These are phyloP conservation scores for Meta bourneti DNA, from an alignment of 2,888 invertebrate genomes.

Conservation along the genomic window DNA sequence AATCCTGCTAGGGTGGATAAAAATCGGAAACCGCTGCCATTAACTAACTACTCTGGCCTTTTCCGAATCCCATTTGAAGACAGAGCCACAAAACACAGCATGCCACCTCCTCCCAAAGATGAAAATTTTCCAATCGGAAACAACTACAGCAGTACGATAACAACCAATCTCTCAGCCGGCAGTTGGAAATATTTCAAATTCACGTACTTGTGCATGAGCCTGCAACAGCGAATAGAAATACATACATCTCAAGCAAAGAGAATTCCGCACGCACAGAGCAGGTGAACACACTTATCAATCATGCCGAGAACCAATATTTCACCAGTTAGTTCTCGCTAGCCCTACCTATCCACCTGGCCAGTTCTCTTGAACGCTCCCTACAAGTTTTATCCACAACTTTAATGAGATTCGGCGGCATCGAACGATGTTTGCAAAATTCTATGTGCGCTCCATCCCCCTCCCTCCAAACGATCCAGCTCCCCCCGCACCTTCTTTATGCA, in stretches of 20 bases:
- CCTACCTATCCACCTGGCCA: conserved; percentile 58
- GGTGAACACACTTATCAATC: conserved; percentile 68
- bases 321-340: conserved; percentile 67
- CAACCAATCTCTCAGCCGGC: conserved; percentile 44
- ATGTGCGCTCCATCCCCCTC: conserved; percentile 31
- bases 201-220: background rate
- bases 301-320: conserved; percentile 72
- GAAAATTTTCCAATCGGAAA: conserved; percentile 57
- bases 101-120: conserved; percentile 7
- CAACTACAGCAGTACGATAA: conserved; percentile 50
- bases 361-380: conserved; percentile 57
- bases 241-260: conserved; percentile 70
- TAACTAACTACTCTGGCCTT: background rate
- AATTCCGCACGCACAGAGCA: conserved; percentile 40
- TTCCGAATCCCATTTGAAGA: conserved; percentile 18
- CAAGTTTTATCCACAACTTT: conserved; percentile 72
- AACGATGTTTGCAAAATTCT: conserved; percentile 69
- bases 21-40: background rate
- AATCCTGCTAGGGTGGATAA: background rate
- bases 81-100: conserved; percentile 34
- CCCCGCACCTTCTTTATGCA: conserved; percentile 61
- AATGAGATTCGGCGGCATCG: conserved; percentile 67
- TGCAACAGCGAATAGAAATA: conserved; percentile 32
- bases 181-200: conserved; percentile 62
- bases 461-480: conserved; percentile 7